Evolutionary conservation across 1,140 invertebrate species (phyloP), one percentile per base, ranked within the genome.

Genomic region (Saccostrea cuccullata): DNA sequence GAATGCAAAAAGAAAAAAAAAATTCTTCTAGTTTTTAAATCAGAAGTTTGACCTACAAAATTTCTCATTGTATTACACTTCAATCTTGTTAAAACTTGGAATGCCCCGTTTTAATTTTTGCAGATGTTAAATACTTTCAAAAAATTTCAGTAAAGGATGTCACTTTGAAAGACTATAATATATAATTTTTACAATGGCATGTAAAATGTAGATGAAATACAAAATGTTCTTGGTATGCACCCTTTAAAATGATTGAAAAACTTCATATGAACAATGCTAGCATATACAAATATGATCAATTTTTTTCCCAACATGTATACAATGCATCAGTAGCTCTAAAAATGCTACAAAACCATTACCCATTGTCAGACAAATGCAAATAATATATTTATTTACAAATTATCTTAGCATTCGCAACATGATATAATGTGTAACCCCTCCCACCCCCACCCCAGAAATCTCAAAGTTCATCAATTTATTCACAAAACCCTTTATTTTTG

Each of bases 121-220:
- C 70, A 77, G 70, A 77, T 77, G 70, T 77, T 26, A 77, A 77
- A 77, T 77, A 77, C 70, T 77, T 77, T 36, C 23, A 67, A 23
- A 77, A n/a, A 73, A 30, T 64, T 77, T 77, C 70, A 77, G 26
- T 26, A 77, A 12, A 77, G 26, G 26, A 77, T 77, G 26, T 47
- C 26, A 77, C 70, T 30, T 36, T 36, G 70, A 77, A 77, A 77
- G 70, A 77, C 70, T 77, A 36, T 30, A 77, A 15, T 26, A 77
- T 77, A 36, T 77, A 30, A 30, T 12, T 26, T 30, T 77, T 36
- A 77, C 11, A 26, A 30, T 77, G 70, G 70, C 70, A 30, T 11
- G 60, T 47, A 20, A 67, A 20, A 67, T 67, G 60, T 67, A 1
- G 60, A 67, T 67, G 60, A 67, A n/a, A 30, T 30, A 77, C 70